Evolutionary conservation across 2,888 invertebrate species (phyloP).

Genomic region (Drosophila macrothrix): DNA sequence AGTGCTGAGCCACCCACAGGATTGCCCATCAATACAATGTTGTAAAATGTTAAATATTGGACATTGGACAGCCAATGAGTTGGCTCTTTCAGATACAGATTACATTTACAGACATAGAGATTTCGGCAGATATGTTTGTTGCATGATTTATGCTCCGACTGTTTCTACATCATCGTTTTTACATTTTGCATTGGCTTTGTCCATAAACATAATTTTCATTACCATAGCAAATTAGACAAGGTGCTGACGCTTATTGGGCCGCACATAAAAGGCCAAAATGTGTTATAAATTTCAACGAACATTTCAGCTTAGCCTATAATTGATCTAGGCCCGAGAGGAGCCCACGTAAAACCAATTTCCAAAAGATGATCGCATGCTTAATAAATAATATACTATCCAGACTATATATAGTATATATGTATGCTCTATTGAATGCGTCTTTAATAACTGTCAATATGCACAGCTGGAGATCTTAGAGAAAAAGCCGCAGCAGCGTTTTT

Average conservation of each 20-base stretch:
- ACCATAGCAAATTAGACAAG: slow-evolving; percentile 81
- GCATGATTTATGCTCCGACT: slow-evolving; percentile 68
- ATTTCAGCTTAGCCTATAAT: slow-evolving; percentile 39
- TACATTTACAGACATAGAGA: slow-evolving; percentile 1
- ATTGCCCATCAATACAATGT: slow-evolving; percentile 49
- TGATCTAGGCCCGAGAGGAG: slow-evolving; percentile 34
- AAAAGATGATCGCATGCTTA: slow-evolving; percentile 41
- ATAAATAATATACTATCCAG: slow-evolving; percentile 18
- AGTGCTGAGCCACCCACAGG: slow-evolving; percentile 74
- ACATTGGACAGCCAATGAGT: slow-evolving; percentile 59
- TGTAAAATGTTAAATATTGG: slow-evolving; percentile 43
- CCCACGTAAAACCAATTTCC: slow-evolving; percentile 46
- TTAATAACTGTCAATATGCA: slow-evolving; percentile 64
- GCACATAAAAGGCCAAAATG: slow-evolving; percentile 51
- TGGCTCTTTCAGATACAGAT: slow-evolving; percentile 47
- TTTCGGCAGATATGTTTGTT: slow-evolving; percentile 19
- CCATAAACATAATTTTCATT: slow-evolving; percentile 74
- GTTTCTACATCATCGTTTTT: slow-evolving; percentile 14
- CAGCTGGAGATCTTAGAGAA: slow-evolving; percentile 61
- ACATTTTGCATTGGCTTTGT: slow-evolving; percentile 64
- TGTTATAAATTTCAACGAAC: slow-evolving; percentile 57
- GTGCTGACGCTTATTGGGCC: slow-evolving; percentile 79
- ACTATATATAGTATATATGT: slow-evolving; percentile 4
- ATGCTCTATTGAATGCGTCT: slow-evolving; percentile 31
- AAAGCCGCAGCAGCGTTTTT: slow-evolving; percentile 49